phyloP scores from a whole-genome alignment of 2,797 vertebrate genomes.

The Silurus lanzhouensis region DNA sequence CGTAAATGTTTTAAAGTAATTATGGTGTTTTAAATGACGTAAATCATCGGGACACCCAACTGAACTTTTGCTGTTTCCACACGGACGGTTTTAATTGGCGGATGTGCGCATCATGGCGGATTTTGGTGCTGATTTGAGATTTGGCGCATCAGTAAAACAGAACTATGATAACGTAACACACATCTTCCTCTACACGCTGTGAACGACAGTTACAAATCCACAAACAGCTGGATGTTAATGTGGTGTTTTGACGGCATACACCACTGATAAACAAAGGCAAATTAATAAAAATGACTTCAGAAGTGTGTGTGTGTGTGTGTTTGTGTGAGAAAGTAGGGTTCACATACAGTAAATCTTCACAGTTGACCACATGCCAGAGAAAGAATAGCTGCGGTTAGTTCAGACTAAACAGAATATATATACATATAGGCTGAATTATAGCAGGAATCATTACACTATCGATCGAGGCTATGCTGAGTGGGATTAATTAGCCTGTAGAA shows the following conservation, averaged over 20 bases:
- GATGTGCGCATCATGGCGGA: too few relatives aligned
- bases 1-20: too few relatives aligned
- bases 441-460: slow-evolving; percentile 76
- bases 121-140: too few relatives aligned
- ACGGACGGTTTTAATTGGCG: too few relatives aligned
- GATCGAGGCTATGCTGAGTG: slow-evolving; percentile 61
- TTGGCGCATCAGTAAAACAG: too few relatives aligned
- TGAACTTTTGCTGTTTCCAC: too few relatives aligned
- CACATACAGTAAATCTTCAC: slow-evolving; percentile 9
- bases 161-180: slow-evolving; percentile 23
- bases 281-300: background rate
- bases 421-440: slow-evolving; percentile 19
- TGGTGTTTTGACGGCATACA: background rate
- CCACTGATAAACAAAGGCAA: background rate
- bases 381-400: slow-evolving; percentile 20
- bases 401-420: slow-evolving; percentile 57
- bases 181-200: background rate
- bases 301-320: background rate
- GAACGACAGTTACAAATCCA: background rate
- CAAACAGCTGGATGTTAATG: slow-evolving; percentile 15
- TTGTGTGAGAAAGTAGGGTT: background rate
- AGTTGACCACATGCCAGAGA: background rate
- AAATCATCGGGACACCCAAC: too few relatives aligned
- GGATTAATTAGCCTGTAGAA: slow-evolving; percentile 74
- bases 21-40: too few relatives aligned